Conservation (phyloP, 2,113 vertebrate species). For the Peromyscus polionotus region DNA sequence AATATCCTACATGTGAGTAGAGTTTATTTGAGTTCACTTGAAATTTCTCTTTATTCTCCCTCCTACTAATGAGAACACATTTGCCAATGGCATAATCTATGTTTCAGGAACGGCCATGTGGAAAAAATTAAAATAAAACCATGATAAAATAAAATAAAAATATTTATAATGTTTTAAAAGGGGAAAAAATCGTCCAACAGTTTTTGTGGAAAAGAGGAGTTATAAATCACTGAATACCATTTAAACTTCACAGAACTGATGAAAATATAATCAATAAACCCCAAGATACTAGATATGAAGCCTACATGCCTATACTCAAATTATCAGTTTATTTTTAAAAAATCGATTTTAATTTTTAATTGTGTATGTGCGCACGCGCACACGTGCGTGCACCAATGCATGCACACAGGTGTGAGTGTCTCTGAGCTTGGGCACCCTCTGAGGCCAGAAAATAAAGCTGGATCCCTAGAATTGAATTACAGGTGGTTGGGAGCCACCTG, state of each 20-base stretch:
- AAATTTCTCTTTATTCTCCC: not conserved
- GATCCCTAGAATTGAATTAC: not conserved
- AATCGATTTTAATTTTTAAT: not conserved
- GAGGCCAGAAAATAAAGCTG: not conserved
- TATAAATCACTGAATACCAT: not conserved
- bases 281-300: not conserved
- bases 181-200: not conserved
- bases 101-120: not conserved
- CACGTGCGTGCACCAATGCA: not conserved
- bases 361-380: too few species aligned
- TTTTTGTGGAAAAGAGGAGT: not conserved
- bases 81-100: not conserved
- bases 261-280: not conserved
- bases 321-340: not conserved
- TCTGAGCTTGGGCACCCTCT: not conserved
- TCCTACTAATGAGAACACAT: not conserved
- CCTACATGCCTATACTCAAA: not conserved
- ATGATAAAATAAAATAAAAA: not conserved
- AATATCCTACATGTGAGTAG: not conserved
- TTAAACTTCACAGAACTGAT: not conserved
- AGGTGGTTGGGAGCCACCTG: not conserved
- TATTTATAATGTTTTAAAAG: not conserved
- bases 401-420: not conserved
- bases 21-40: not conserved
- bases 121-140: not conserved